Evolutionary conservation across 2,888 invertebrate species (phyloP).

Genomic region (Lobophora halterata): DNA sequence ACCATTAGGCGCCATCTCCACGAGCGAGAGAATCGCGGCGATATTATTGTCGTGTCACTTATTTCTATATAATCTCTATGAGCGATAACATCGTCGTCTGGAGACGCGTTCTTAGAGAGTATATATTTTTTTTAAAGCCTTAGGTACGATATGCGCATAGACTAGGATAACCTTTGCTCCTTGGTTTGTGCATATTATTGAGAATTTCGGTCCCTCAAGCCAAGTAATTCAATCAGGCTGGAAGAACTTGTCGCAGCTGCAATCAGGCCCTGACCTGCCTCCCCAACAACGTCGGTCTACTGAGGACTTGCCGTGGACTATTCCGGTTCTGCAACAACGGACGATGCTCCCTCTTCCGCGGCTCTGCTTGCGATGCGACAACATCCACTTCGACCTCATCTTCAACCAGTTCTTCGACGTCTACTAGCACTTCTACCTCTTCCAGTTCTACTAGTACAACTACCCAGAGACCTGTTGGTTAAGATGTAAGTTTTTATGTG

Average conservation of each 20-base stretch:
- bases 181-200: no score
- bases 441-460: conserved; percentile 22
- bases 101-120: no score
- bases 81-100: no score
- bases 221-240: conserved; percentile 23
- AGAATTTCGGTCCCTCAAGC: no score
- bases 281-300: conserved; percentile 40
- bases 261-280: conserved; percentile 41
- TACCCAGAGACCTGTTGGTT: no score
- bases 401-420: conserved; percentile 14
- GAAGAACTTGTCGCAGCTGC: conserved; percentile 42
- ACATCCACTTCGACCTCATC: conserved; percentile 20
- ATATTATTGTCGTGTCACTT: no score
- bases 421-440: conserved; percentile 37
- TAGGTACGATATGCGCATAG: no score
- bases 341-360: conserved; percentile 48
- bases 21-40: no score
- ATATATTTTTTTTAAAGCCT: background rate
- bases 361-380: conserved; percentile 40
- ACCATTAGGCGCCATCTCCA: no score
- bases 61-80: no score
- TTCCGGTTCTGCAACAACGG: conserved; percentile 53
- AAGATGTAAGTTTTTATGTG: no score
- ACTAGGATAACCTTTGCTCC: no score
- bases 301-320: conserved; percentile 42